phyloP scores from a whole-genome alignment of 2,888 invertebrate genomes.

The Drosophila longiperda region DNA sequence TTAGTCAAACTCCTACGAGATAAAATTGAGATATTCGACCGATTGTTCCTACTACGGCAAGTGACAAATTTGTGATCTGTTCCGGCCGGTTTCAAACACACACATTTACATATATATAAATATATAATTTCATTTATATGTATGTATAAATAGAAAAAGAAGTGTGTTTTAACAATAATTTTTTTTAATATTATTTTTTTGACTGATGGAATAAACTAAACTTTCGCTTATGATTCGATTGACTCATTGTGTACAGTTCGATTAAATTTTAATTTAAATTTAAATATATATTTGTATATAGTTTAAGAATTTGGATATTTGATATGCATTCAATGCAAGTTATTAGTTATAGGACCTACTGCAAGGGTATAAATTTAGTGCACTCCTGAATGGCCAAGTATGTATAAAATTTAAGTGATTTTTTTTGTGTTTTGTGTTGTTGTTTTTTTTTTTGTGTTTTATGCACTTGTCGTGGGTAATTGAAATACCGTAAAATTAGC shows the following conservation, averaged over 20 bases:
- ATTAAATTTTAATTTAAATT: background rate
- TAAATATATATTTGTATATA: conserved; percentile 6
- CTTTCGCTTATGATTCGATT: background rate
- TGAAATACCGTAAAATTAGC: background rate
- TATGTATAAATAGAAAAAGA: background rate
- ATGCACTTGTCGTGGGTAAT: background rate
- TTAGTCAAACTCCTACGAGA: background rate
- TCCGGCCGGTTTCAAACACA: background rate
- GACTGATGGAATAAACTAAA: too few relatives aligned
- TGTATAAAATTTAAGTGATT: conserved; percentile 4
- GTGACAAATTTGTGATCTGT: background rate
- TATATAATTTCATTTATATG: background rate
- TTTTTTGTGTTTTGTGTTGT: background rate
- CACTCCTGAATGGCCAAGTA: conserved; percentile 18
- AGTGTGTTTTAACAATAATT: background rate
- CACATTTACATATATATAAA: background rate
- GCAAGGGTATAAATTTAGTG: conserved; percentile 11
- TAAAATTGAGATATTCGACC: background rate
- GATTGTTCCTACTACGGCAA: background rate
- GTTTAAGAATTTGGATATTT: conserved; percentile 1
- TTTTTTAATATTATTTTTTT: background rate
- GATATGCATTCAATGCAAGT: background rate
- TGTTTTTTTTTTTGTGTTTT: conserved; percentile 2
- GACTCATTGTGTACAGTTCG: background rate
- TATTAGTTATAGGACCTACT: background rate